Evolutionary conservation across 2,888 invertebrate species (phyloP).

Genomic region (Diloba caeruleocephala): DNA sequence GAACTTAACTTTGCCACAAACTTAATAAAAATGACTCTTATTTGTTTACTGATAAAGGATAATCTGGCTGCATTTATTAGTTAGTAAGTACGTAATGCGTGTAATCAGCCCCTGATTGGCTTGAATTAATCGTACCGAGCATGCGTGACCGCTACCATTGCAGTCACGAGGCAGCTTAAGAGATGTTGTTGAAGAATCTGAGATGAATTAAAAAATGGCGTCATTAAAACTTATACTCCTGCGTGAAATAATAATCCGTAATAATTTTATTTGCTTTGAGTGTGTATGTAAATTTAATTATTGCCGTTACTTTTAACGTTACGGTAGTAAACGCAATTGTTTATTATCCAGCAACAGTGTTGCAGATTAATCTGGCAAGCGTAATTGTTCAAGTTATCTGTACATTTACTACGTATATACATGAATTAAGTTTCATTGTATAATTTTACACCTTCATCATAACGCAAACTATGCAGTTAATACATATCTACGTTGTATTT

Average conservation of each 20-base stretch:
- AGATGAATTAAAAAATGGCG: conserved; percentile 84
- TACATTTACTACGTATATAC: no score
- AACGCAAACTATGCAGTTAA: no score
- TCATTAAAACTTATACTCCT: conserved; percentile 83
- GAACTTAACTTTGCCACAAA: conserved; percentile 8
- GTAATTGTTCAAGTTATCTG: conserved; percentile 11
- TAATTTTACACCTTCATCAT: no score
- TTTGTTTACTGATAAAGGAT: conserved; percentile 51
- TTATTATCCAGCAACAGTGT: conserved; percentile 19
- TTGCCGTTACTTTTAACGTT: conserved; percentile 33
- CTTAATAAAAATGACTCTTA: conserved; percentile 58
- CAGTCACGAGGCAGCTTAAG: conserved; percentile 75
- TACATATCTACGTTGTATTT: no score
- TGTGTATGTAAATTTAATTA: conserved; percentile 56
- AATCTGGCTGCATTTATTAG: conserved; percentile 56
- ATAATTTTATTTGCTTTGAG: conserved; percentile 62
- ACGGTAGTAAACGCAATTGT: conserved; percentile 10
- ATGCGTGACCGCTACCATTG: conserved; percentile 87
- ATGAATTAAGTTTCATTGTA: no score
- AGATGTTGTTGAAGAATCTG: conserved; percentile 76
- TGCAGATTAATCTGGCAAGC: conserved; percentile 17
- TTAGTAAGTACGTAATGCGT: conserved; percentile 82
- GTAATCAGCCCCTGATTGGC: conserved; percentile 88
- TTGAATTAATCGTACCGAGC: conserved; percentile 86
- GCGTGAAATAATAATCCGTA: conserved; percentile 66